These are phyloP conservation scores for Drosophila lini DNA, from an alignment of 1,140 invertebrate genomes.

Conservation along the genomic window DNA sequence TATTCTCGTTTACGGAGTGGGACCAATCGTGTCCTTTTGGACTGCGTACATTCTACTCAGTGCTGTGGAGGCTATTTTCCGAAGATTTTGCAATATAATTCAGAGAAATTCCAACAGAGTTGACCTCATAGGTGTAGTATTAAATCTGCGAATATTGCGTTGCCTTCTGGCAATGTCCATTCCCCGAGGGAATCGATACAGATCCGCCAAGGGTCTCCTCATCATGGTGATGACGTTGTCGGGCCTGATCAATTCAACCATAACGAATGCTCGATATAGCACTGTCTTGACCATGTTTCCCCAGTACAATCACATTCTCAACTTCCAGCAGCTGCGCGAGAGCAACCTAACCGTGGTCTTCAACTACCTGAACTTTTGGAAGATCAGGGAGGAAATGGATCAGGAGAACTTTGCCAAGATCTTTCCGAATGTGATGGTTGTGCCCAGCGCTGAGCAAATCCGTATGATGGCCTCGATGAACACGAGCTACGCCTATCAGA, in stretches of 20 bases:
- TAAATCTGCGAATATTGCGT: conserved; percentile 12
- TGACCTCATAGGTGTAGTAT: not conserved
- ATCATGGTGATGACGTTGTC: not conserved
- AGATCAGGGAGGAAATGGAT: not conserved
- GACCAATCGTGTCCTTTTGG: rapidly evolving
- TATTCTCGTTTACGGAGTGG: not conserved
- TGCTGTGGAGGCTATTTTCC: conserved; percentile 5
- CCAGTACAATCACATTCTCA: conserved; percentile 4
- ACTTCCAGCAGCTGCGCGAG: not conserved
- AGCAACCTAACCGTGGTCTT: conserved; percentile 4
- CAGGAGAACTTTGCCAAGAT: not conserved
- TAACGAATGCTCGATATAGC: conserved; percentile 4
- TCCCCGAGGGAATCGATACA: not conserved
- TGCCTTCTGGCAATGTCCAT: conserved; percentile 20
- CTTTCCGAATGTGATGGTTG: not conserved
- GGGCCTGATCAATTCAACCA: not conserved
- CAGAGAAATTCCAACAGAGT: not conserved
- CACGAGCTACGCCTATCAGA: conserved; percentile 5
- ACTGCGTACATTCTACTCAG: not conserved
- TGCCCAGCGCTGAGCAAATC: not conserved
- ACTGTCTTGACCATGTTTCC: conserved; percentile 29
- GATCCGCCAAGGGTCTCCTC: not conserved
- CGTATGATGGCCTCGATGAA: not conserved
- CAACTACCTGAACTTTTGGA: not conserved
- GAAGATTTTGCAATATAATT: not conserved